A percentile compares a stretch with the other conserved stretches of the same genome.
phyloP scores from a whole-genome alignment of 2,888 invertebrate genomes.

The Catocala nupta region DNA sequence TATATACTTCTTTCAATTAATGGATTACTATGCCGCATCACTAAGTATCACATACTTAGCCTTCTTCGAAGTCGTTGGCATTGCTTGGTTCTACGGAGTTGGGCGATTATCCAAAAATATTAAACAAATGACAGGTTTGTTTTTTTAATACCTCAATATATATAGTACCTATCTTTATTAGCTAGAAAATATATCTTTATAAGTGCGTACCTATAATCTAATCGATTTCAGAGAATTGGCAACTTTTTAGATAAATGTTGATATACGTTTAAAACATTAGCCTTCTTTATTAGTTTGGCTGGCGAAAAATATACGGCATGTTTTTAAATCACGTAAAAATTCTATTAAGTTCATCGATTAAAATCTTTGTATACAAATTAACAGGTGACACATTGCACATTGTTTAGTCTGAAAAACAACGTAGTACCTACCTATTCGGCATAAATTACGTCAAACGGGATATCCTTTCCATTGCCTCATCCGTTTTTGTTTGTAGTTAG shows the following conservation, averaged over 20 bases:
- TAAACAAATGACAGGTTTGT: slow-evolving; percentile 95
- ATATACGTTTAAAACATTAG: too few relatives aligned
- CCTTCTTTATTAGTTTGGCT: too few relatives aligned
- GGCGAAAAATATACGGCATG: too few relatives aligned
- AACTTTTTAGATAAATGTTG: too few relatives aligned
- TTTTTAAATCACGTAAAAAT: too few relatives aligned
- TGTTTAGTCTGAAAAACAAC: background rate
- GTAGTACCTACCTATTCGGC: slow-evolving; percentile 6
- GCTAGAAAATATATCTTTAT: too few relatives aligned
- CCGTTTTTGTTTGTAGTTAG: slow-evolving; percentile 37
- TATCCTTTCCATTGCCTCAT: slow-evolving; percentile 42
- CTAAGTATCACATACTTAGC: slow-evolving; percentile 97
- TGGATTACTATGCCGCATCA: slow-evolving; percentile 97
- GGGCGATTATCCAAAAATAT: slow-evolving; percentile 93
- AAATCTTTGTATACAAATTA: background rate
- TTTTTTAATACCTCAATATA: background rate
- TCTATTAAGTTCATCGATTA: too few relatives aligned
- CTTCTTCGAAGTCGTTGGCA: slow-evolving; percentile 96
- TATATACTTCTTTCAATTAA: slow-evolving; percentile 96
- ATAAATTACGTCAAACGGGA: slow-evolving; percentile 41
- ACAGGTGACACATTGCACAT: background rate
- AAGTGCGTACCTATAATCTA: too few relatives aligned
- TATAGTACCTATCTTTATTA: too few relatives aligned
- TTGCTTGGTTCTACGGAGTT: slow-evolving; percentile 97
- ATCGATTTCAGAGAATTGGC: too few relatives aligned